Percentiles rank a stretch among this genome's conserved stretches.
Evolutionary conservation across 2,888 invertebrate species (phyloP).

Genomic region (Melanchra persicariae): DNA sequence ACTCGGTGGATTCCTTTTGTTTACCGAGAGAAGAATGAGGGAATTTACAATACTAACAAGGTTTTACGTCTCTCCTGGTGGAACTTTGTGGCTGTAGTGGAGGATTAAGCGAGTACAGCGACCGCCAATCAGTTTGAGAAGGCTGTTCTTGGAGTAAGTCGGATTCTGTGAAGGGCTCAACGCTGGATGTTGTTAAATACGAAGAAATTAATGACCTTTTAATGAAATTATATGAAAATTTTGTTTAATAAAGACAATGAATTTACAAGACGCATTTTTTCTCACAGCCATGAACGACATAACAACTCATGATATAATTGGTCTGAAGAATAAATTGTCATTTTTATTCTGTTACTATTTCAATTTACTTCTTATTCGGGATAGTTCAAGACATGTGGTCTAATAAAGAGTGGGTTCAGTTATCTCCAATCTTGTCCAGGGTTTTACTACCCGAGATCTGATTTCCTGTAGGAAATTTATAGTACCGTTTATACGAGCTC

Average conservation of each 20-base stretch:
- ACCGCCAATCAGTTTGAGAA: conserved; percentile 18
- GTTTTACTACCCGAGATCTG: conserved; percentile 46
- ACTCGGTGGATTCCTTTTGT: conserved; percentile 78
- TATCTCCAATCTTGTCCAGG: conserved; percentile 46
- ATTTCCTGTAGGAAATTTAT: conserved; percentile 53
- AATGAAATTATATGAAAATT: not conserved
- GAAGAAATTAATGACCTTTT: not conserved
- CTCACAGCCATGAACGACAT: not conserved
- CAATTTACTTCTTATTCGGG: not conserved
- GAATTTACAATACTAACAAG: conserved; percentile 68
- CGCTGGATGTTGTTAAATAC: not conserved
- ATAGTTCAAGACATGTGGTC: not conserved
- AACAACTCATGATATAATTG: not conserved
- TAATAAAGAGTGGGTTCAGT: conserved; percentile 7
- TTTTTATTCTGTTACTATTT: not conserved
- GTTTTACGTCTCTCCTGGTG: conserved; percentile 59
- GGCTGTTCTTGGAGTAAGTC: not conserved
- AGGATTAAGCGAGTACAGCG: conserved; percentile 36
- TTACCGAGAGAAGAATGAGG: conserved; percentile 70
- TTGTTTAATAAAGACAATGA: not conserved
- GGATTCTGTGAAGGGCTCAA: not conserved
- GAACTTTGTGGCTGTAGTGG: conserved; percentile 41
- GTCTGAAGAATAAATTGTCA: not conserved
- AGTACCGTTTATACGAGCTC: conserved; percentile 55
- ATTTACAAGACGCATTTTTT: not conserved